These are phyloP conservation scores for Myodes glareolus DNA, from an alignment of 2,113 vertebrate species.

Conservation along the genomic window DNA sequence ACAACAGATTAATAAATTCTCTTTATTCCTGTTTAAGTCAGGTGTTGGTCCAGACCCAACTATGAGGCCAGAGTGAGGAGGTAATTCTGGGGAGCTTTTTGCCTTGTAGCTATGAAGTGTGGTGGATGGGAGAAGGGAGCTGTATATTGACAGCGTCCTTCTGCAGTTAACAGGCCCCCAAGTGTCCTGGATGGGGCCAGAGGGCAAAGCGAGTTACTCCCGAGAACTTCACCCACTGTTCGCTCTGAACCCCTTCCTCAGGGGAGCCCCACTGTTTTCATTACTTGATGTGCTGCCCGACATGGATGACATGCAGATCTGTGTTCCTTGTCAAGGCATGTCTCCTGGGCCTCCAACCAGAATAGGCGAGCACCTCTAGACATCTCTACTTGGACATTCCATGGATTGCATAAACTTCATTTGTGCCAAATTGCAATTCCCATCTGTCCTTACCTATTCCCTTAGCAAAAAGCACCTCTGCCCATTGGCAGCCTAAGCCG, in stretches of 20 bases:
- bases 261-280: neutral
- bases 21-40: neutral
- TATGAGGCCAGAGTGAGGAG: neutral
- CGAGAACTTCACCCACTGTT: neutral
- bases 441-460: neutral
- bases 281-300: neutral
- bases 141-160: neutral
- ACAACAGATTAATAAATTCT: too few species aligned
- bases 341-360: neutral
- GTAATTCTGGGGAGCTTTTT: neutral
- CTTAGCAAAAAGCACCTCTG: neutral
- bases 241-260: neutral
- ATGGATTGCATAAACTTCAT: neutral
- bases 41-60: neutral
- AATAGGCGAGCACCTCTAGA: neutral
- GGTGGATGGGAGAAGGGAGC: neutral
- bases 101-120: neutral
- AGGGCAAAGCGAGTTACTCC: neutral
- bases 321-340: neutral
- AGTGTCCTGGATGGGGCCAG: neutral
- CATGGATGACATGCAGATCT: neutral
- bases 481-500: neutral
- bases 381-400: neutral
- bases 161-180: neutral
- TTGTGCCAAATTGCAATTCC: neutral